These are phyloP conservation scores for Oryzias celebensis DNA, from an alignment of 2,113 vertebrate genomes.

Conservation along the genomic window DNA sequence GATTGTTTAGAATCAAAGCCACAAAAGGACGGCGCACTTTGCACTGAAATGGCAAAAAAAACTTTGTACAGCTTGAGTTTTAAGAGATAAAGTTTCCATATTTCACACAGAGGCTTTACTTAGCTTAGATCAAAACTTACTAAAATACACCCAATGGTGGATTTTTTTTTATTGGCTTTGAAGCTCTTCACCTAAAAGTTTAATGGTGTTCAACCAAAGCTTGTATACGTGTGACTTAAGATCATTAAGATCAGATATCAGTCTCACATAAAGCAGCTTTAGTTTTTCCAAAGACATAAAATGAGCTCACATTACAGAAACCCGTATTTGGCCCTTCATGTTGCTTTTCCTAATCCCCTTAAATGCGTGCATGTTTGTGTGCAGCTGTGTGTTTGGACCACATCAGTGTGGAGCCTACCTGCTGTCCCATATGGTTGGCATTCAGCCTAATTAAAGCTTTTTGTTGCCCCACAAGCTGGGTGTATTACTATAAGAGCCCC, in stretches of 20 bases:
- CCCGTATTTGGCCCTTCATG: constrained; percentile 7
- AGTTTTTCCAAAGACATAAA: constrained; percentile 5
- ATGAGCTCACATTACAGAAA: constrained; percentile 11
- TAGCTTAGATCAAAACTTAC: too few relatives aligned
- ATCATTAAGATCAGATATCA: constrained; percentile 1
- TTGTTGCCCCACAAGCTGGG: constrained; percentile 65
- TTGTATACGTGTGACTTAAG: not conserved
- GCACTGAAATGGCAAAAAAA: too few relatives aligned
- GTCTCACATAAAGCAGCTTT: not conserved
- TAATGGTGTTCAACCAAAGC: not conserved
- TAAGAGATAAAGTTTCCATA: too few relatives aligned
- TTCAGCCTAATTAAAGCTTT: constrained; percentile 70
- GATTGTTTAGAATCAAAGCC: too few relatives aligned
- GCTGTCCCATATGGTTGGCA: constrained; percentile 71
- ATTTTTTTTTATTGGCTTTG: too few relatives aligned
- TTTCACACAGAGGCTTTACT: too few relatives aligned
- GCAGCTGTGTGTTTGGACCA: constrained; percentile 40
- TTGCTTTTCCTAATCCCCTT: constrained; percentile 32
- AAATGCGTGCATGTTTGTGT: constrained; percentile 17
- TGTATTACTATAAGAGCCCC: constrained; percentile 65
- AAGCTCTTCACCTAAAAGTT: too few relatives aligned
- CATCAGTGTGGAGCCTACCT: constrained; percentile 63
- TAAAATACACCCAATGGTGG: too few relatives aligned
- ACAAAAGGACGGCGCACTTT: too few relatives aligned
- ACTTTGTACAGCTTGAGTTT: too few relatives aligned